phyloP scores from a whole-genome alignment of 2,113 vertebrate species.

The Genyomyrus donnyi region DNA sequence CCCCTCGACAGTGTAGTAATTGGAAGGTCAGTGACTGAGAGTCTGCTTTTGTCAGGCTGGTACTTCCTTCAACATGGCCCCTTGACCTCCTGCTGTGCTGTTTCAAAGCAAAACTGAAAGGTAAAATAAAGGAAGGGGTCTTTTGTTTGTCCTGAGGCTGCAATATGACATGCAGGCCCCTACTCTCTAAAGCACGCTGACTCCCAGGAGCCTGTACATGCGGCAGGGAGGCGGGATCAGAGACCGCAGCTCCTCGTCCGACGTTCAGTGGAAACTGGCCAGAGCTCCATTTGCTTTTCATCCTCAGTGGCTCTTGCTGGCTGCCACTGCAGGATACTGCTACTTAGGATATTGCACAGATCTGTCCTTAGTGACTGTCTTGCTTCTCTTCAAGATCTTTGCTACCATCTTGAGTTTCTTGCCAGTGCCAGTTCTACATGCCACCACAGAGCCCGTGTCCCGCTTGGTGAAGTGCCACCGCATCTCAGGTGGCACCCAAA shows the following conservation, averaged over 20 bases:
- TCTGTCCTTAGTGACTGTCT: not conserved
- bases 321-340: not conserved
- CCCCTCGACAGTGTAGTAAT: constrained; percentile 15
- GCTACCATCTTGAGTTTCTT: not conserved
- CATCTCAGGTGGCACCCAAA: not conserved
- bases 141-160: constrained; percentile 1
- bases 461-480: not conserved
- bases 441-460: not conserved
- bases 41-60: constrained; percentile 8
- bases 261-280: not conserved
- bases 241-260: not conserved
- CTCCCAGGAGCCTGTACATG: not conserved
- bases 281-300: not conserved
- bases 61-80: constrained; percentile 3
- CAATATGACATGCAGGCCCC: not conserved
- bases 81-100: constrained; percentile 17
- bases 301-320: not conserved
- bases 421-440: not conserved
- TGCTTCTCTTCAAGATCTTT: not conserved
- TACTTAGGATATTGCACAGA: not conserved
- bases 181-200: not conserved
- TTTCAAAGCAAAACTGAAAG: constrained; percentile 20
- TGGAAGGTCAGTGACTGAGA: constrained; percentile 22
- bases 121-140: constrained; percentile 13
- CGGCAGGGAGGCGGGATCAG: not conserved